Percentiles rank a stretch among this genome's conserved stretches.
These are phyloP conservation scores for Conger conger DNA, from an alignment of 2,113 vertebrate species.

Conservation along the genomic window DNA sequence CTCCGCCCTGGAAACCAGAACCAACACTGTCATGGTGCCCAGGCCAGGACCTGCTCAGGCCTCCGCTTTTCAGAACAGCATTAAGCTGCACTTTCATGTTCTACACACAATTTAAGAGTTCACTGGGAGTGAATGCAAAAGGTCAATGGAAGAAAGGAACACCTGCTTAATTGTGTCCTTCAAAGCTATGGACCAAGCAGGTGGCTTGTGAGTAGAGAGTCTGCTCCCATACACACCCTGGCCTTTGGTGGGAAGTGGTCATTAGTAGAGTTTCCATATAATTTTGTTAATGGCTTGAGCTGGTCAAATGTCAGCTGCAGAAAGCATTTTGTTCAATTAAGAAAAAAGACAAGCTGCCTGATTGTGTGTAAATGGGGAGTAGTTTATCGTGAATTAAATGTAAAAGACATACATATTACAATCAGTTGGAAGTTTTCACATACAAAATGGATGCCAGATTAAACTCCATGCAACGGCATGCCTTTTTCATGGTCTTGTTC, in stretches of 20 bases:
- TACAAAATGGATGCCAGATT: not conserved
- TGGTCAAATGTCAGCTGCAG: not conserved
- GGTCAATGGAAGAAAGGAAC: not conserved
- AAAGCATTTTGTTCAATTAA: not conserved
- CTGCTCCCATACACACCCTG: not conserved
- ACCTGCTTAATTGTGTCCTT: not conserved
- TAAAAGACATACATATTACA: not conserved
- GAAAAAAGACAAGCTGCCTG: not conserved
- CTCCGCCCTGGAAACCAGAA: slow-evolving; percentile 77
- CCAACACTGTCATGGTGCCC: slow-evolving; percentile 12
- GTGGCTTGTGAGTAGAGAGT: not conserved
- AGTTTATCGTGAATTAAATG: not conserved
- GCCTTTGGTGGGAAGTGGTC: not conserved
- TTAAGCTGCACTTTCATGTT: no score
- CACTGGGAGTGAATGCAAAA: no score
- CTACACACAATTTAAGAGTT: not conserved
- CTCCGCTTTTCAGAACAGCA: not conserved
- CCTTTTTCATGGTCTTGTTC: not conserved
- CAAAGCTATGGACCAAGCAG: not conserved
- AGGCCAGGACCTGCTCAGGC: not conserved
- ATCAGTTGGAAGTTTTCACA: not conserved
- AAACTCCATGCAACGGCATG: not conserved
- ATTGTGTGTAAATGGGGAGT: not conserved
- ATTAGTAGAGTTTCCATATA: not conserved
- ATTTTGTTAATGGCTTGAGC: not conserved